phyloP scores from a whole-genome alignment of 1,140 invertebrate genomes.

The Macrobrachium rosenbergii region DNA sequence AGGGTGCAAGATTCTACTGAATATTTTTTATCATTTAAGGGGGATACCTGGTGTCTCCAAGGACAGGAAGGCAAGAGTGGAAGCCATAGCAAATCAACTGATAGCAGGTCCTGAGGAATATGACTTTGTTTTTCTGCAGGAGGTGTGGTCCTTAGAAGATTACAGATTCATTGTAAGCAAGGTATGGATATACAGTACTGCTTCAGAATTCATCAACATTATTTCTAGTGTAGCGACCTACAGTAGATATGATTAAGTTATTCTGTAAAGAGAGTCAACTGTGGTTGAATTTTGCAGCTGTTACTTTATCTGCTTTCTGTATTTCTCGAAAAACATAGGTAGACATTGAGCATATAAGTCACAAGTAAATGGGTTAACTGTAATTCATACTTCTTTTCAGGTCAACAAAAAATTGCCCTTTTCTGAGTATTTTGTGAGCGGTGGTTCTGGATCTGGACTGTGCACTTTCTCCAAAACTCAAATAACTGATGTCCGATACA shows the following conservation, averaged over 20 bases:
- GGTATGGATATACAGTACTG: background rate
- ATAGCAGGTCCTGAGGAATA: slow-evolving; percentile 43
- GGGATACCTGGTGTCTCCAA: slow-evolving; percentile 48
- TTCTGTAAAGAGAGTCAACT: too few relatives aligned
- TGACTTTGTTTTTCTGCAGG: slow-evolving; percentile 58
- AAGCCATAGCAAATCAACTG: slow-evolving; percentile 47
- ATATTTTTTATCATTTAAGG: slow-evolving; percentile 1
- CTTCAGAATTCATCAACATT: too few relatives aligned
- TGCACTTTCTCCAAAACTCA: slow-evolving; percentile 43
- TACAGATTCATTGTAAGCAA: slow-evolving; percentile 33
- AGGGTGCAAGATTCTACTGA: background rate
- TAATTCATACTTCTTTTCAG: background rate
- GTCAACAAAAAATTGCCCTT: slow-evolving; percentile 42
- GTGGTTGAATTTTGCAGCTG: too few relatives aligned
- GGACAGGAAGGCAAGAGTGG: slow-evolving; percentile 37
- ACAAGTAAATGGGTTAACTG: background rate
- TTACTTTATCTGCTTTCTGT: too few relatives aligned
- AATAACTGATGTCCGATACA: slow-evolving; percentile 41
- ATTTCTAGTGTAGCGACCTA: too few relatives aligned
- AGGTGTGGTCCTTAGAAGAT: slow-evolving; percentile 49
- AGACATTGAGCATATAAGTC: too few relatives aligned
- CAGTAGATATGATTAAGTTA: too few relatives aligned
- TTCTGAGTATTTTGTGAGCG: slow-evolving; percentile 35
- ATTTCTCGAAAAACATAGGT: too few relatives aligned
- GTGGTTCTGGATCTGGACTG: slow-evolving; percentile 30